These are phyloP conservation scores for Hydrolagus colliei DNA, from an alignment of 2,797 vertebrate genomes.

Conservation along the genomic window DNA sequence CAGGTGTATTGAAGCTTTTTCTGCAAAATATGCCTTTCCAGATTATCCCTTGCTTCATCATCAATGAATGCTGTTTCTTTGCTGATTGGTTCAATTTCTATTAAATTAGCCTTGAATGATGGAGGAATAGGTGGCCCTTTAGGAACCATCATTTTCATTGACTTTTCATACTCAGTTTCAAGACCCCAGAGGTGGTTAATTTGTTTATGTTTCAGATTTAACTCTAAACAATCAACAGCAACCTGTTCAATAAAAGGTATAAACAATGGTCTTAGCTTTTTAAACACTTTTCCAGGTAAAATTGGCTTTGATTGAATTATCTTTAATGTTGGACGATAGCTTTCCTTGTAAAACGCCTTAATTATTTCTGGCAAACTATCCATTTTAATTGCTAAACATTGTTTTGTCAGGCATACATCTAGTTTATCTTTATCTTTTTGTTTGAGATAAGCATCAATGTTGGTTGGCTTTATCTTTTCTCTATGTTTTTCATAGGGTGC, in stretches of 20 bases:
- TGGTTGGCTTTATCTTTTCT: not conserved
- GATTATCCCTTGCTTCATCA: not conserved
- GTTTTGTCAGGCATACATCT: not conserved
- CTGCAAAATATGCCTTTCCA: conserved; percentile 1
- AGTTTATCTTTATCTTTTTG: conserved; percentile 1
- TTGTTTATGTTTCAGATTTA: conserved; percentile 11
- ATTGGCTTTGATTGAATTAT: not conserved
- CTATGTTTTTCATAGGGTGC: too few species aligned
- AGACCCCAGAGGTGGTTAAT: not conserved
- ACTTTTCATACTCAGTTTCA: not conserved
- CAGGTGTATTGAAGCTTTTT: conserved; percentile 21
- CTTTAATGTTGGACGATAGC: not conserved
- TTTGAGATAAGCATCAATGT: not conserved
- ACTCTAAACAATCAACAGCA: not conserved
- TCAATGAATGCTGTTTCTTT: not conserved
- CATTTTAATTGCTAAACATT: conserved; percentile 8
- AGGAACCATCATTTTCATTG: not conserved
- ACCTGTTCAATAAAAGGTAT: conserved; percentile 11
- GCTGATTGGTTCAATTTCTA: not conserved
- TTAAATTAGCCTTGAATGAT: not conserved
- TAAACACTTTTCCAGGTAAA: not conserved
- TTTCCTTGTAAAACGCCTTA: not conserved
- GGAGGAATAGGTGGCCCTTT: conserved; percentile 7
- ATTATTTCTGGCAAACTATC: not conserved
- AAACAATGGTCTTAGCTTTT: not conserved